Base-by-base conservation (phyloP, 2,797 vertebrate genomes). In the Chiroxiphia lanceolata region DNA sequence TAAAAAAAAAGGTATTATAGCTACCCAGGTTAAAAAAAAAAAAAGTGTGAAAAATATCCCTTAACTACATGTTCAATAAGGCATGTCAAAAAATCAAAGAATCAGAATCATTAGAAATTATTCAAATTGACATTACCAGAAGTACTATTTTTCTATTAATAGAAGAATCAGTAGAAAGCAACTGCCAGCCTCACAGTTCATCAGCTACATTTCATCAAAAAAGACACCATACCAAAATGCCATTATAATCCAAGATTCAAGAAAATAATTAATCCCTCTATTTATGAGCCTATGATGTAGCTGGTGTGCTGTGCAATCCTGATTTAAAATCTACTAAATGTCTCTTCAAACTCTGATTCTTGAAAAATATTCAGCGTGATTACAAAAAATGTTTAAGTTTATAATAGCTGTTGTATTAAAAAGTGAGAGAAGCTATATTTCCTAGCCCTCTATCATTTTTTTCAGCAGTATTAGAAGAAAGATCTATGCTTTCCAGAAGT, bases 141-240 rank as follows among this genome's bases (percentile, higher is more conserved):
- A 97, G 92, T 93, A 86, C 42, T 94, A 48, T 89, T 96, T 96
- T 95, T 87, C 91, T 78, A 54, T 69, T 83, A 94, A 90, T 84
- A 94, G 79, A 96, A 93, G 71, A 91, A 95, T 93, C 90, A 95
- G 95, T 86, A 83, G 82, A 90, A 92, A 92, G 48, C 89, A 97
- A 89, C 60, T 83, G 47, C 57, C 48, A 94, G 22, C 36, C 82
- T 83, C 76, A 94, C n/a, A 78, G 74, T 74, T 91, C 82, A 91
- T 87, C 78, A 78, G 57, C 60, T 95, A 87, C 72, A 90, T 64
- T 95, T 97, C 89, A 96, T 91, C 90, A 95, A 92, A 96, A 76
- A 67, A 63, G 60, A 78, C 67, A 94, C 40, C 59, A 77, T 45
- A 91, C 13, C 19, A 69, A 96, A 94, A 50, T 90, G 51, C 21